Conservation (phyloP, 2,113 vertebrate species). For the Callocephalon fimbriatum region DNA sequence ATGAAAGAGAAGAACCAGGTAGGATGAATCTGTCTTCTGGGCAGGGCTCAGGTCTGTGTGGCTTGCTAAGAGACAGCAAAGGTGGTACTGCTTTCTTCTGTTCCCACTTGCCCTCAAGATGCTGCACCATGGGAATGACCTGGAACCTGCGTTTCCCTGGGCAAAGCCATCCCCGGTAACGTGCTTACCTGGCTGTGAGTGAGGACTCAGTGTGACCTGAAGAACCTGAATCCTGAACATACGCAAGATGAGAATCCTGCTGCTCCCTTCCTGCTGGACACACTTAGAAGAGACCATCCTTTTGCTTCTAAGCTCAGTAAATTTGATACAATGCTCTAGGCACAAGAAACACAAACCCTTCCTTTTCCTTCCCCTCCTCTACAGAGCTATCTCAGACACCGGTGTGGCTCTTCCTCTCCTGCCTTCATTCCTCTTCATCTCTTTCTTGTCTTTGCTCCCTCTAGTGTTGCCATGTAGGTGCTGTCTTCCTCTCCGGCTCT, state of each 20-base stretch:
- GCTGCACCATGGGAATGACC: background rate
- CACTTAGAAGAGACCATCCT: background rate
- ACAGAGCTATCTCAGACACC: background rate
- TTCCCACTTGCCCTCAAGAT: background rate
- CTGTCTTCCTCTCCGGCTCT: background rate
- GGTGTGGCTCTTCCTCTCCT: background rate
- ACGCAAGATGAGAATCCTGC: background rate
- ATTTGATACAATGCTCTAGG: background rate
- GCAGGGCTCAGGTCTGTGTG: accelerated
- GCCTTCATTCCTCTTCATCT: background rate
- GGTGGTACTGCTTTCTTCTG: background rate
- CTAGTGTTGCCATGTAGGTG: background rate
- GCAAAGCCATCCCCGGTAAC: background rate
- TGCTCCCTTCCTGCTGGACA: background rate
- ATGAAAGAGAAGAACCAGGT: background rate
- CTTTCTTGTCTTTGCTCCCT: background rate
- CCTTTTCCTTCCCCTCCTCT: background rate
- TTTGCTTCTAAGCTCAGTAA: background rate
- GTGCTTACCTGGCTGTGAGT: background rate
- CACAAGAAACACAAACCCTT: background rate
- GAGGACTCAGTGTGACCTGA: background rate
- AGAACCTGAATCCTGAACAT: background rate
- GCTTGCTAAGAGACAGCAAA: background rate
- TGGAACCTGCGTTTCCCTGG: background rate
- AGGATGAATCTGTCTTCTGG: background rate